Percentiles rank a stretch among this genome's conserved stretches.
These are phyloP conservation scores for Drosophila obscura DNA, from an alignment of 1,140 invertebrate species.

Conservation along the genomic window DNA sequence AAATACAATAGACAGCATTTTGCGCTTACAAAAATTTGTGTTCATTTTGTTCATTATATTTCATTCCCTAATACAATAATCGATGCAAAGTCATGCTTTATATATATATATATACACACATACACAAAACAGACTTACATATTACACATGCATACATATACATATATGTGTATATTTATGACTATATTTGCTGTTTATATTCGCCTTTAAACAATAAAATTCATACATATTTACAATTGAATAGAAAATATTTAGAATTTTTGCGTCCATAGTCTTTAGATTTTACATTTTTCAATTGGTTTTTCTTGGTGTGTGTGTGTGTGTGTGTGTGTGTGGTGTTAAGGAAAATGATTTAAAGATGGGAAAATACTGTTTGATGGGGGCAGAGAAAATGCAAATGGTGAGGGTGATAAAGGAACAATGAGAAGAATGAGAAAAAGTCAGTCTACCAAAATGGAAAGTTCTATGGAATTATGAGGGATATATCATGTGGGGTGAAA, in stretches of 20 bases:
- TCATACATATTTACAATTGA: slow-evolving; percentile 78
- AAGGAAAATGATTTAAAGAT: slow-evolving; percentile 13
- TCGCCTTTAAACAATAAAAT: slow-evolving; percentile 56
- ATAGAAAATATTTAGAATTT: slow-evolving; percentile 79
- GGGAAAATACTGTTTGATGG: slow-evolving; percentile 61
- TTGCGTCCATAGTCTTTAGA: slow-evolving; percentile 47
- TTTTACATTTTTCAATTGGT: slow-evolving; percentile 22
- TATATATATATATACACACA: slow-evolving; percentile 48
- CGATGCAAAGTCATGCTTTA: slow-evolving; percentile 56
- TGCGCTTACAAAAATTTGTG: slow-evolving; percentile 36
- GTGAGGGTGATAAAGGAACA: slow-evolving; percentile 48
- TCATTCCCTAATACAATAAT: slow-evolving; percentile 43
- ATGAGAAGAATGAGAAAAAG: slow-evolving; percentile 28
- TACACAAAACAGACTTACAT: slow-evolving; percentile 67
- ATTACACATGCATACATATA: slow-evolving; percentile 48
- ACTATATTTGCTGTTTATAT: slow-evolving; percentile 61
- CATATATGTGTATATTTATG: slow-evolving; percentile 70
- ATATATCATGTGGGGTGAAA: too few relatives aligned
- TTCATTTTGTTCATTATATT: slow-evolving; percentile 29
- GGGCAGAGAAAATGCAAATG: slow-evolving; percentile 5
- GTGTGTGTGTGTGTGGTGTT: slow-evolving; percentile 16
- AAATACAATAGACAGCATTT: slow-evolving; percentile 67
- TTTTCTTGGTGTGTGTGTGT: neutral
- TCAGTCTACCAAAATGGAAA: slow-evolving; percentile 61
- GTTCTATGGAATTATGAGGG: neutral